Base-by-base conservation (phyloP, 1,140 invertebrate genomes). In the Drosophila auraria region DNA sequence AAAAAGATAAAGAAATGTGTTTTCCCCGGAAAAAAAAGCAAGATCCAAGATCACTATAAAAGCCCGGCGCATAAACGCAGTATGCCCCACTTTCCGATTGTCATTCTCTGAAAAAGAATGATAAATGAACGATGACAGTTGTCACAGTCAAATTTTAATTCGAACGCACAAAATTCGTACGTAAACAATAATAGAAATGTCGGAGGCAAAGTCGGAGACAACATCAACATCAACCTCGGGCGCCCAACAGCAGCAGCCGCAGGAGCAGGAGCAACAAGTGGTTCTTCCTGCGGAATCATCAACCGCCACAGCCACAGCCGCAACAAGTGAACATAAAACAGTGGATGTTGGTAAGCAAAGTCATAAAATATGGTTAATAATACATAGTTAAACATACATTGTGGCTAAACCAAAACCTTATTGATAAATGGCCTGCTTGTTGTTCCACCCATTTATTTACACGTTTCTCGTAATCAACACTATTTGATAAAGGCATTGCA, bases 181-280 rank as follows among this genome's bases (percentile, higher is more conserved):
- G 68, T 75, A 40, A 73, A 54, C 11, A 62, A 20, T 51, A 40
- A 23, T 42, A 40, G 14, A 54, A 77, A 77, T 77, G 74, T 77
- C 72, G 15, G 61, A 76, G 42, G 20, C 25, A 12, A 59, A 76
- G 36, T 66, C 44, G 4, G 33, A 66, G 40, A 20, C 38, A 50
- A 25, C 47, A 20, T 20, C 30, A 36, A 62, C 56, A n/a, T 51
- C 70, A 30, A 53, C 70, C 7, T 44, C 70, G 7, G 54, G 23
- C 23, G 69, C 27, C 12, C 64, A 73, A 0, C 68, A 40, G 33
- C 57, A 33, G 6, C 4, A 49, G 33, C 54, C 14, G 14, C 20
- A 59, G 17, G 23, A 20, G 25, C 11, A 30, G 11, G 27, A 30
- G 33, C 56, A 15, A 30, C 33, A 20, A 27, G 33, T 64, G 38